phyloP scores from a whole-genome alignment of 2,113 vertebrate genomes.

The Crotalus horridus region DNA sequence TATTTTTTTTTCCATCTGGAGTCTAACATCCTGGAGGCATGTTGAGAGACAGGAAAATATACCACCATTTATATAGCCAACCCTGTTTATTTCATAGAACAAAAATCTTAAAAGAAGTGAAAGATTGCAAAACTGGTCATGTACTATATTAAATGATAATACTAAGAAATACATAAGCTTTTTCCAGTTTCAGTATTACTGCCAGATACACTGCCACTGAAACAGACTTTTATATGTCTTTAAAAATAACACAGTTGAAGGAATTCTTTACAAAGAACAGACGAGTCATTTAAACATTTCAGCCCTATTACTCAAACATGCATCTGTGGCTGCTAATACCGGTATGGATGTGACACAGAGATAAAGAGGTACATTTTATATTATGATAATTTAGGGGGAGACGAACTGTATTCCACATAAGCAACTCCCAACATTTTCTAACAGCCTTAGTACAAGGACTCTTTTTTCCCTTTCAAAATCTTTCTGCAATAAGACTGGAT shows the following conservation, averaged over 20 bases:
- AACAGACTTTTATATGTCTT: not conserved
- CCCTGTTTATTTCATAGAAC: not conserved
- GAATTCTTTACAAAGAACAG: not conserved
- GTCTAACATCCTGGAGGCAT: not conserved
- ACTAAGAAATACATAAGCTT: not conserved
- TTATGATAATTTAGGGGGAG: not conserved
- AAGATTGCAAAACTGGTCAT: not conserved
- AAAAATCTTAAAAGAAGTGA: not conserved
- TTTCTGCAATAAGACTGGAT: fast-evolving
- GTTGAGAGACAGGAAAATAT: not conserved
- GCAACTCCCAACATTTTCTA: not conserved
- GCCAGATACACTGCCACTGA: too few species aligned
- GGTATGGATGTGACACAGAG: not conserved
- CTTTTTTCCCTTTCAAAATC: not conserved
- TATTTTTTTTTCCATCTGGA: not conserved
- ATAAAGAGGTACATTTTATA: not conserved
- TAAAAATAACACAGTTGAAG: not conserved
- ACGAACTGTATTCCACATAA: fast-evolving
- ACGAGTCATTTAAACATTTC: not conserved
- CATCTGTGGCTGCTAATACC: not conserved
- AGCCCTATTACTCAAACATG: fast-evolving
- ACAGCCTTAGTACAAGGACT: not conserved
- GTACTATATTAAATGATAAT: not conserved
- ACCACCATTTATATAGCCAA: not conserved
- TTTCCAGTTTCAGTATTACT: not conserved